These are phyloP conservation scores for Phoxinus dragarum DNA, from an alignment of 2,797 vertebrate species.

Conservation along the genomic window DNA sequence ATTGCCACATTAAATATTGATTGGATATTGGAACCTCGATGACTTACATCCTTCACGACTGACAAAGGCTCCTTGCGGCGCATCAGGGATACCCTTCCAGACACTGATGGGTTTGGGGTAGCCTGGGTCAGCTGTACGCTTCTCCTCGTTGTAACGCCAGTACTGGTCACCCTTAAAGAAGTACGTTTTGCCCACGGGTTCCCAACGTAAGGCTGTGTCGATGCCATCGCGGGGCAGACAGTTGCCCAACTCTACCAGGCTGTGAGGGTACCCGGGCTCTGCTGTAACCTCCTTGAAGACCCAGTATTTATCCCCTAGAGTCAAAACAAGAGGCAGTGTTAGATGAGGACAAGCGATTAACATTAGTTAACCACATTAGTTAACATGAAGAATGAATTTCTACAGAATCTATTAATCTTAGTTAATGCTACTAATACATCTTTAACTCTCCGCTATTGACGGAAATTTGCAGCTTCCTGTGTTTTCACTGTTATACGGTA, in stretches of 20 bases:
- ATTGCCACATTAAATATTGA: constrained; percentile 22
- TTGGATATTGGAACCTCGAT: constrained; percentile 1
- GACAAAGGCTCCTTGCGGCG: constrained; percentile 95
- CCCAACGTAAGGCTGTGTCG: constrained; percentile 94
- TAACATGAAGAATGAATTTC: too few relatives aligned
- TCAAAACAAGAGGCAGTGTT: constrained; percentile 2
- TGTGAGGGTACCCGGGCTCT: constrained; percentile 94
- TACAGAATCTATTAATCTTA: too few relatives aligned
- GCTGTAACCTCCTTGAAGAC: constrained; percentile 94
- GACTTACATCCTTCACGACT: constrained; percentile 97
- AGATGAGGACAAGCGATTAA: background rate
- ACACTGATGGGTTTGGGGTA: constrained; percentile 95
- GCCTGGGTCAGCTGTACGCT: constrained; percentile 87
- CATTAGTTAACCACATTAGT: too few relatives aligned
- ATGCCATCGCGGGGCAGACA: constrained; percentile 92
- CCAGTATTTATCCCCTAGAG: constrained; percentile 94
- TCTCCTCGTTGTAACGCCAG: constrained; percentile 98
- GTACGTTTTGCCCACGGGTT: constrained; percentile 94
- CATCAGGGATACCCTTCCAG: constrained; percentile 93
- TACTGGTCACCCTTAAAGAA: constrained; percentile 98
- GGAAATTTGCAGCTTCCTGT: too few relatives aligned
- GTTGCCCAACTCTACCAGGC: constrained; percentile 89
- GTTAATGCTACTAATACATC: too few relatives aligned
- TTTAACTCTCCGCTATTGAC: too few relatives aligned
- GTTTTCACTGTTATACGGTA: too few relatives aligned